Base-by-base conservation (phyloP, 2,797 vertebrate species). In the Parauchenoglanis punctatus region DNA sequence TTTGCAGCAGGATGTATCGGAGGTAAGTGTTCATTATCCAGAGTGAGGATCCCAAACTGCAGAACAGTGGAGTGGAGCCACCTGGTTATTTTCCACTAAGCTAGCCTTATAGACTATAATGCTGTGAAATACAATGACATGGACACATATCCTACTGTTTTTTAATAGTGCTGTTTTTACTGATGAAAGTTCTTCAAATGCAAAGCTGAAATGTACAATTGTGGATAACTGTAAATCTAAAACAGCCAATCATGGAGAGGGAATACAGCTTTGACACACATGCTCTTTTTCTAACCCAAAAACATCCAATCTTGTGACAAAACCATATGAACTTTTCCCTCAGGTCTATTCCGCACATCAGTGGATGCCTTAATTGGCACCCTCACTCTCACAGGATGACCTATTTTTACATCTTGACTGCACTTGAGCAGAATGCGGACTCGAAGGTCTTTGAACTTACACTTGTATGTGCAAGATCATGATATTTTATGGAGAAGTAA, bases 1-100 rank as follows among this genome's bases (percentile, higher is more conserved):
- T 99, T 98, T 93, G 95, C 96, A 89, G 98, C 98, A 85, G 98
- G 98, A 87, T 99, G 98, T 88, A 88, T 96, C 0, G 98, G 98
- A 94, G 98, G 98, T 99, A 92, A 97, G 97, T 59, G 54, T 63
- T 65, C 35, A 44, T 40, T n/a, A 23, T 44, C 35, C 18, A 44
- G 35, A 28, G 63, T 23, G 35, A 23, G 23, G 13, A 85, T 20
- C 59, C 49, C 25, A 73, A 25, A 7, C 28, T 49, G 35, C 58
- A 40, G 25, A 11, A 8, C 58, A 63, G 13, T n/a, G 46, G 0
- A 59, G 11, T 56, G 52, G 15, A 46, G 20, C 20, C 23, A 52
- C n/a, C 15, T 46, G 13, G 12, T 63, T 63, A 46, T 63, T 17
- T 81, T 61, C 5, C n/a, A 54, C 7, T 77, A 2, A 77, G 4